These are phyloP conservation scores for Ashinkailepas kermadecensis DNA, from an alignment of 2,888 invertebrate genomes.

Conservation along the genomic window DNA sequence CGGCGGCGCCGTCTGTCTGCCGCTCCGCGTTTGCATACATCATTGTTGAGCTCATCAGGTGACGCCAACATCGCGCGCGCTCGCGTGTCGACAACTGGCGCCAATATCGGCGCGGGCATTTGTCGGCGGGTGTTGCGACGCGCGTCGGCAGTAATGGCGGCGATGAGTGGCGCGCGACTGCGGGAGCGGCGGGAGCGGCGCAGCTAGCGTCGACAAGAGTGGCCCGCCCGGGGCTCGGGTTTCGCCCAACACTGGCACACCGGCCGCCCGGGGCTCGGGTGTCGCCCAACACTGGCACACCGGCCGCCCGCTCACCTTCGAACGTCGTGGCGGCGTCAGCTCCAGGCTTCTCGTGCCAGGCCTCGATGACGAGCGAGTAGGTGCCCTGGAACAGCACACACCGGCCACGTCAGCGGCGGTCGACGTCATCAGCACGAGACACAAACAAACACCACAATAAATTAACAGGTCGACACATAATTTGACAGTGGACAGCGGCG, in stretches of 20 bases:
- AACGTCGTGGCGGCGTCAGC: background rate
- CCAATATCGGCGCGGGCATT: background rate
- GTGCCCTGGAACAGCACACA: constrained; percentile 62
- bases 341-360: constrained; percentile 64
- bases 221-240: too few species aligned
- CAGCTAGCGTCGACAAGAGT: too few species aligned
- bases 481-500: too few species aligned
- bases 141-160: background rate
- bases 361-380: constrained; percentile 93
- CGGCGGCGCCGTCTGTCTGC: background rate
- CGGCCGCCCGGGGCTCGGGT: too few species aligned
- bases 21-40: constrained; percentile 13
- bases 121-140: background rate
- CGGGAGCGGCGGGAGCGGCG: background rate
- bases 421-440: too few species aligned
- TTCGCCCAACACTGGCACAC: too few species aligned
- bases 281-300: too few species aligned
- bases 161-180: background rate
- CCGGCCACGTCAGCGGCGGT: too few species aligned
- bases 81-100: background rate
- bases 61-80: background rate
- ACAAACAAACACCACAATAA: too few species aligned
- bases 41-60: constrained; percentile 15
- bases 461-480: too few species aligned
- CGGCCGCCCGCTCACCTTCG: background rate